Conservation (phyloP, 1,140 invertebrate genomes). For the Helicoverpa armigera region DNA sequence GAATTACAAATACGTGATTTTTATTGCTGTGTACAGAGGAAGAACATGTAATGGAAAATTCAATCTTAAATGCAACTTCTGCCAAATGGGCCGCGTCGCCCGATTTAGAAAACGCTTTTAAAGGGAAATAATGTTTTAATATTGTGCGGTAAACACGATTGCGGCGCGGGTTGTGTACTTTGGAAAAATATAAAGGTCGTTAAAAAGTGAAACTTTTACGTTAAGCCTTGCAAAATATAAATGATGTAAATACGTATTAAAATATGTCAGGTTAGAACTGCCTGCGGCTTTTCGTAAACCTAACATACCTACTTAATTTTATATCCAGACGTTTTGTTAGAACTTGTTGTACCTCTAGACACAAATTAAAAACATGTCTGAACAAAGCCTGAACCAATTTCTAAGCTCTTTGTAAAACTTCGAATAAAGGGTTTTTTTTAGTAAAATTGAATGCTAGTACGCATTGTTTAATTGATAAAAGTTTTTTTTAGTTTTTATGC, state of each 20-base stretch:
- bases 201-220: slow-evolving; percentile 43
- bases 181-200: slow-evolving; percentile 41
- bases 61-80: slow-evolving; percentile 31
- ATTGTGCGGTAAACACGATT: slow-evolving; percentile 24
- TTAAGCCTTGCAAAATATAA: slow-evolving; percentile 14
- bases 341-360: not conserved
- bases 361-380: not conserved
- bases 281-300: slow-evolving; percentile 2
- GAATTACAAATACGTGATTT: slow-evolving; percentile 31
- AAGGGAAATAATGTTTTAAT: slow-evolving; percentile 40
- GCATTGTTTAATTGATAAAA: not conserved
- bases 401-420: not conserved
- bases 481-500: slow-evolving; percentile 40
- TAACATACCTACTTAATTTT: not conserved
- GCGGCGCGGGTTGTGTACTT: slow-evolving; percentile 41
- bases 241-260: not conserved
- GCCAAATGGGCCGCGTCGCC: slow-evolving; percentile 20
- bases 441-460: not conserved
- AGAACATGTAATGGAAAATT: slow-evolving; percentile 37
- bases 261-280: slow-evolving; percentile 4
- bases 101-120: slow-evolving; percentile 23
- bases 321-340: not conserved
- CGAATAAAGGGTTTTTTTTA: not conserved
- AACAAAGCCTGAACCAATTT: slow-evolving; percentile 10
- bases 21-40: slow-evolving; percentile 27